These are phyloP conservation scores for Drosophila longiperda DNA, from an alignment of 2,888 invertebrate species.

Conservation along the genomic window DNA sequence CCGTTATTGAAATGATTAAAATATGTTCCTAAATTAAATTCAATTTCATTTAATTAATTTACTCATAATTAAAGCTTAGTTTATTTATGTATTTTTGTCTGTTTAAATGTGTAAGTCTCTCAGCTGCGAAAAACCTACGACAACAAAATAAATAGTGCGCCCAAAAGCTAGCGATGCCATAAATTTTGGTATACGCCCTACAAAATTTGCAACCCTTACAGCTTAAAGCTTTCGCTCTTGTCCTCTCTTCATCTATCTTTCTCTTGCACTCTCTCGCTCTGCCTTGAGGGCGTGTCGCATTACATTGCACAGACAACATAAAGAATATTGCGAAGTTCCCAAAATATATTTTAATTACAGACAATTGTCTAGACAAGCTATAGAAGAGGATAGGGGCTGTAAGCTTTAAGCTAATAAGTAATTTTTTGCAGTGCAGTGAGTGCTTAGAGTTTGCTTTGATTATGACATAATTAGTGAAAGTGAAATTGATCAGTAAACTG, in stretches of 20 bases:
- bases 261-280: not conserved
- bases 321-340: conserved; percentile 68
- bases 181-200: conserved; percentile 24
- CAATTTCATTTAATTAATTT: not conserved
- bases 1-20: not conserved
- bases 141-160: conserved; percentile 64
- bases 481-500: conserved; percentile 64
- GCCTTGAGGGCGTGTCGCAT: conserved; percentile 1
- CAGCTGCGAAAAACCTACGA: conserved; percentile 57
- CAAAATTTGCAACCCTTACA: conserved; percentile 49
- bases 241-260: not conserved
- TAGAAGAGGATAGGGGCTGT: not conserved
- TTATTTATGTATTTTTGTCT: not conserved
- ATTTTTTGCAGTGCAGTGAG: conserved; percentile 29
- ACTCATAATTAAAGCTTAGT: not conserved
- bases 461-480: conserved; percentile 83
- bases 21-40: not conserved
- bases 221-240: conserved; percentile 20
- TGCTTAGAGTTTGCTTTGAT: conserved; percentile 54
- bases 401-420: conserved; percentile 6
- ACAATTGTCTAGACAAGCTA: conserved; percentile 43
- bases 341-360: conserved; percentile 29
- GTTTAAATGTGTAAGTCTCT: not conserved
- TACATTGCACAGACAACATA: conserved; percentile 42
- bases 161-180: conserved; percentile 20